Conservation (phyloP, 1,140 invertebrate species). For the Lanistes nyassanus region DNA sequence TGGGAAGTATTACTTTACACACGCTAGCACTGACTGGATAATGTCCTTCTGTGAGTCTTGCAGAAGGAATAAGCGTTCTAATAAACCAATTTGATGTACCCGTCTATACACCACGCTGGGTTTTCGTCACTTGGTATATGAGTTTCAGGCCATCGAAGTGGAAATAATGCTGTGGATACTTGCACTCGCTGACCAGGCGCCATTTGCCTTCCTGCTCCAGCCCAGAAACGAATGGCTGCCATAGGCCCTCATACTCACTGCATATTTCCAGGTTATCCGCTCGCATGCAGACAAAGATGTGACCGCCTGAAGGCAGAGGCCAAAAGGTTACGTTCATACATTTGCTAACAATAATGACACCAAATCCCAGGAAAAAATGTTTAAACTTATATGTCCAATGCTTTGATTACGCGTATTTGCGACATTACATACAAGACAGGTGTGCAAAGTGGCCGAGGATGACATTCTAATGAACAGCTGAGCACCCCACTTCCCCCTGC, state of each 20-base stretch:
- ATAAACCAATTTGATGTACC: too few relatives aligned
- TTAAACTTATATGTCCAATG: background rate
- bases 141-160: conserved; percentile 14
- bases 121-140: conserved; percentile 7
- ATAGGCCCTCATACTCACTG: conserved; percentile 8
- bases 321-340: background rate
- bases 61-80: background rate
- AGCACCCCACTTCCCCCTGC: background rate
- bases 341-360: too few relatives aligned
- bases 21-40: too few relatives aligned
- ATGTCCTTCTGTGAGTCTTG: background rate
- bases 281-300: conserved; percentile 18
- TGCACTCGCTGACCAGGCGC: conserved; percentile 17
- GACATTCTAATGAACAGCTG: too few relatives aligned
- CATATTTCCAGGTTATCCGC: conserved; percentile 18
- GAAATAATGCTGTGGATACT: conserved; percentile 13
- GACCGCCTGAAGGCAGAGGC: background rate
- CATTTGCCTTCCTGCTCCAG: conserved; percentile 17
- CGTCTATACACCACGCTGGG: too few relatives aligned
- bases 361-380: background rate
- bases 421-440: too few relatives aligned
- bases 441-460: too few relatives aligned
- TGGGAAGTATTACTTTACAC: too few relatives aligned
- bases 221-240: background rate
- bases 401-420: background rate